These are phyloP conservation scores for Cygnus atratus DNA, from an alignment of 2,113 vertebrate species.

Conservation along the genomic window DNA sequence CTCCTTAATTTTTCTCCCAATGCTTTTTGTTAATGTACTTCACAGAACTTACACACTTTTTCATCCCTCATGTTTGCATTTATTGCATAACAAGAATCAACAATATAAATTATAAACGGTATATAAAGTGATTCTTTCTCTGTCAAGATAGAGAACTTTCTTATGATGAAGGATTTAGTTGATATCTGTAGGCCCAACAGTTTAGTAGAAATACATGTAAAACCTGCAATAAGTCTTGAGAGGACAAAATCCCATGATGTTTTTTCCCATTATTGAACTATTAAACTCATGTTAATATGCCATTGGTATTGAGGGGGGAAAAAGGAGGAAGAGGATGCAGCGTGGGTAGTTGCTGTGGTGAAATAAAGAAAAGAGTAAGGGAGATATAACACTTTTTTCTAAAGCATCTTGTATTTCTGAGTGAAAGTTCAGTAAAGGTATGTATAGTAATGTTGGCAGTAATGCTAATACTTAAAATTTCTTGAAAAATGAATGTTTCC, in stretches of 20 bases:
- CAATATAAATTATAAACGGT: neutral
- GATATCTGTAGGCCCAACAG: neutral
- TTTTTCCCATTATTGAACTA: neutral
- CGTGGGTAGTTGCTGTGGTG: neutral
- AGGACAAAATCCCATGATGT: neutral
- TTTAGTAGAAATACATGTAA: neutral
- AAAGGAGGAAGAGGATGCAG: neutral
- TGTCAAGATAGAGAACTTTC: neutral
- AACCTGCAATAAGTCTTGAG: neutral
- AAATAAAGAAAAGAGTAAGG: neutral
- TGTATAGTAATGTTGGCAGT: neutral
- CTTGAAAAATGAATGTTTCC: neutral
- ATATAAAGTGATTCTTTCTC: neutral
- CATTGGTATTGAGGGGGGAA: neutral
- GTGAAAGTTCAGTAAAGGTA: neutral
- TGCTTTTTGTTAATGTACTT: neutral
- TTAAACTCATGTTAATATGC: neutral
- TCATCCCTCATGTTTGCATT: neutral
- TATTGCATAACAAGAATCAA: neutral
- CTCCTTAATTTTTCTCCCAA: neutral
- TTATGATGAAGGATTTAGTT: neutral
- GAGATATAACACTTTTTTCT: neutral
- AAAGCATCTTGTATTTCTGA: neutral
- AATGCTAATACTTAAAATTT: neutral
- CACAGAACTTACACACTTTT: neutral